phyloP scores from a whole-genome alignment of 2,797 vertebrate species.

The Platalea minor region DNA sequence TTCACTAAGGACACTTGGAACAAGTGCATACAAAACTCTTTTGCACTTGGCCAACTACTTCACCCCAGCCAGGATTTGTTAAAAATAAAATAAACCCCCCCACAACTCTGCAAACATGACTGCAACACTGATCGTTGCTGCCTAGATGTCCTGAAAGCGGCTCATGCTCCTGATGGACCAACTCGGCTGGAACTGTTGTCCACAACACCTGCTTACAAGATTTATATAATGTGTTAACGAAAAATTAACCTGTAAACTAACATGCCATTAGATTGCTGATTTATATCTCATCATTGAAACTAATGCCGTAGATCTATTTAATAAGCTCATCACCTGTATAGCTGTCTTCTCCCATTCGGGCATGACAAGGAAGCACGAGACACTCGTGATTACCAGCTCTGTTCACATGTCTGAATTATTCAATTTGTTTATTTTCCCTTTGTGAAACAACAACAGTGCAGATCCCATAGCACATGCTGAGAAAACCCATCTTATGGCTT shows the following conservation, averaged over 20 bases:
- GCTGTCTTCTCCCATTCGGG: background rate
- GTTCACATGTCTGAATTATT: background rate
- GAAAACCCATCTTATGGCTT: background rate
- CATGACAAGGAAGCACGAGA: accelerated
- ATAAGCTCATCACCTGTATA: background rate
- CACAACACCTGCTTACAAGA: background rate
- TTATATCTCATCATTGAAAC: background rate
- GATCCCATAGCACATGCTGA: background rate
- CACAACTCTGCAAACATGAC: background rate
- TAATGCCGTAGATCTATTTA: background rate
- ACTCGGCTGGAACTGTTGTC: background rate
- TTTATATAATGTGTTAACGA: background rate
- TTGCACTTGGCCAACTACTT: background rate
- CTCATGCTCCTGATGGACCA: background rate
- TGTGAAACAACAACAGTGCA: background rate
- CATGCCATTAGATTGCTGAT: background rate
- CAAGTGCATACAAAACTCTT: background rate
- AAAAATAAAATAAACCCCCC: background rate
- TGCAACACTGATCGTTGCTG: background rate
- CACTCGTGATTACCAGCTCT: background rate
- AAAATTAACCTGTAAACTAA: background rate
- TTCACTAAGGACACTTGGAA: background rate
- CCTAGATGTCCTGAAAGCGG: background rate
- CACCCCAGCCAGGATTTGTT: background rate
- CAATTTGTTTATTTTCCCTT: background rate